phyloP scores from a whole-genome alignment of 2,797 vertebrate genomes.

The Tenualosa thibaudeaui region DNA sequence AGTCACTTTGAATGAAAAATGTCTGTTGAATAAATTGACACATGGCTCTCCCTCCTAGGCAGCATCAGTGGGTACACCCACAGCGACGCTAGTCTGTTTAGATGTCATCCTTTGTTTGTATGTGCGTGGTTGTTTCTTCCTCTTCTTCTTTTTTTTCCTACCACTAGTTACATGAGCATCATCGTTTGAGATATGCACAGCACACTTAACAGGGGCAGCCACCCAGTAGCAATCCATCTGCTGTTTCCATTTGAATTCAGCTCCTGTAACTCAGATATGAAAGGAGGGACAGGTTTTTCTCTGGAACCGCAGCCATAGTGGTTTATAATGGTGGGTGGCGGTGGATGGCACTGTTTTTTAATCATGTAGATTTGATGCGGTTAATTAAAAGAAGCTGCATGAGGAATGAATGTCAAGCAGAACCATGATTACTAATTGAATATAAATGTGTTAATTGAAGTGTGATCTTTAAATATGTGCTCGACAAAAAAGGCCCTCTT shows the following conservation, averaged over 20 bases:
- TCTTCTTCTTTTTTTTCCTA: background rate
- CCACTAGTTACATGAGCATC: conserved; percentile 21
- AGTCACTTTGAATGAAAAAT: conserved; percentile 14
- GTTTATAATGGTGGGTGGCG: conserved; percentile 42
- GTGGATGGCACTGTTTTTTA: conserved; percentile 54
- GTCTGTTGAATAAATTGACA: conserved; percentile 13
- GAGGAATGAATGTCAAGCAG: conserved; percentile 55
- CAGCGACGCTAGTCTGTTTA: background rate
- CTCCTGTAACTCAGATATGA: conserved; percentile 23
- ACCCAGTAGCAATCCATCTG: conserved; percentile 43
- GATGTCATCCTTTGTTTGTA: conserved; percentile 3
- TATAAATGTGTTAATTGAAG: conserved; percentile 55
- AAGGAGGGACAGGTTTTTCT: conserved; percentile 48
- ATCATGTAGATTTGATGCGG: conserved; percentile 77
- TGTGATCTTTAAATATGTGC: conserved; percentile 57
- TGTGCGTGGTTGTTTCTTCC: background rate
- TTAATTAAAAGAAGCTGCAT: conserved; percentile 80
- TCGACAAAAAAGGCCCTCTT: conserved; percentile 46
- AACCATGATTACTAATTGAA: conserved; percentile 53
- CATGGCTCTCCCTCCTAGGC: background rate
- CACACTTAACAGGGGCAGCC: conserved; percentile 25
- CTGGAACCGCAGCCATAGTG: conserved; percentile 33
- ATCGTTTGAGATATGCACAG: conserved; percentile 26
- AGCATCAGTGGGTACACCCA: background rate
- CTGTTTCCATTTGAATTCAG: conserved; percentile 34